Conservation (phyloP, 2,888 invertebrate genomes). For the Philereme vetulata region DNA sequence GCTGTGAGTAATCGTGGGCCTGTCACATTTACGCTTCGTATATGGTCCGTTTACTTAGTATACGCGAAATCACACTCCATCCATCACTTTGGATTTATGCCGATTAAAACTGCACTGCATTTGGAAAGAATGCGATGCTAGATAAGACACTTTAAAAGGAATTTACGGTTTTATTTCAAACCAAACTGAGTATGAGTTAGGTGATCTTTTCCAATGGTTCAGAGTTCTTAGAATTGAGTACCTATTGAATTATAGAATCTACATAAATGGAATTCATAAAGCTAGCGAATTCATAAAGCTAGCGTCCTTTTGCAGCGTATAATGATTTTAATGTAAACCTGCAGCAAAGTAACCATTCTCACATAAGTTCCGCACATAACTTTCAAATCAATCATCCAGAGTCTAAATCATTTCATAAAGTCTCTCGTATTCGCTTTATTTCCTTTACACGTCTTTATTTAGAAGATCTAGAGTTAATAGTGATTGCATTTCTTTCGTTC, state of each 20-base stretch:
- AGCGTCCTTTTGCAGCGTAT: no score
- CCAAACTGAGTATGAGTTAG: conserved; percentile 4
- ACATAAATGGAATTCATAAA: background rate
- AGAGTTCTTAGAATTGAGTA: conserved; percentile 5
- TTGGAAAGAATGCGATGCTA: conserved; percentile 10
- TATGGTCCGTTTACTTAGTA: conserved; percentile 38
- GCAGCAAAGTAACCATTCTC: no score
- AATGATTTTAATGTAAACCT: no score
- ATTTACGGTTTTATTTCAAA: conserved; percentile 16
- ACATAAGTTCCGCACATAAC: no score
- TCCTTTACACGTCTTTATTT: no score
- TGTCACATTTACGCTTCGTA: conserved; percentile 36
- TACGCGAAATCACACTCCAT: conserved; percentile 25
- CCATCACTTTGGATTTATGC: conserved; percentile 10
- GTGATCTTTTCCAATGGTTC: conserved; percentile 1
- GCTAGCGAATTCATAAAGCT: background rate
- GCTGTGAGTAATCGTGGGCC: conserved; percentile 37
- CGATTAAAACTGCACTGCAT: conserved; percentile 17
- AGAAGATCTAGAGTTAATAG: no score
- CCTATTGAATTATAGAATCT: background rate
- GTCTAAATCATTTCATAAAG: no score
- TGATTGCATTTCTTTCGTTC: background rate
- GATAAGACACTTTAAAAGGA: conserved; percentile 9
- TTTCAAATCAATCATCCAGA: no score
- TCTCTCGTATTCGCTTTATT: no score